Conservation (phyloP, 2,113 vertebrate species). For the Xiphophorus maculatus region DNA sequence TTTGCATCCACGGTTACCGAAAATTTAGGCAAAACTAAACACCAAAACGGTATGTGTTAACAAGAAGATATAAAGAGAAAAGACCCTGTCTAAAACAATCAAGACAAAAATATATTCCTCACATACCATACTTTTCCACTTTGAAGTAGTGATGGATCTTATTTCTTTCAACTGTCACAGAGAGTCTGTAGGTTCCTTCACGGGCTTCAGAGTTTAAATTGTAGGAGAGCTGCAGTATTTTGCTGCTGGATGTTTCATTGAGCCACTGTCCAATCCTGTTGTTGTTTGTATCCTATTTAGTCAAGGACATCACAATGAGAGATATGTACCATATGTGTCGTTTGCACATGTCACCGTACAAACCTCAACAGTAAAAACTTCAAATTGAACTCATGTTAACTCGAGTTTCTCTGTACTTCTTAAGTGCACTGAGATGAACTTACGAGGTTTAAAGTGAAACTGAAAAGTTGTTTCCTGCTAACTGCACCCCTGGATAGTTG, state of each 20-base stretch:
- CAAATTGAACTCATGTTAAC: too few relatives aligned
- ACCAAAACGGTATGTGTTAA: not conserved
- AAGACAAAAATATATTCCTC: not conserved
- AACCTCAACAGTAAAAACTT: too few relatives aligned
- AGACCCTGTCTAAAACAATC: not conserved
- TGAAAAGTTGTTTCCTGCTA: not conserved
- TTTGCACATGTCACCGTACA: too few relatives aligned
- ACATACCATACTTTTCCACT: constrained; percentile 77
- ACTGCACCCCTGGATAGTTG: not conserved
- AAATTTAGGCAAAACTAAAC: constrained; percentile 67
- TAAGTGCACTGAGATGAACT: too few relatives aligned
- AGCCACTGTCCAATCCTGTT: constrained; percentile 78
- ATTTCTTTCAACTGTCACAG: not conserved
- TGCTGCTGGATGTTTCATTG: constrained; percentile 44
- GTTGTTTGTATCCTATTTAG: constrained; percentile 49
- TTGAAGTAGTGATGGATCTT: constrained; percentile 55
- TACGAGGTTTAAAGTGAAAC: too few relatives aligned
- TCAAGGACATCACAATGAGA: not conserved
- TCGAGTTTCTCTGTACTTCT: too few relatives aligned
- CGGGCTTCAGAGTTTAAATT: constrained; percentile 70
- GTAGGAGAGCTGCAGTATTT: constrained; percentile 72
- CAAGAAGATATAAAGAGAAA: not conserved
- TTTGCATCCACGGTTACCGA: constrained; percentile 44
- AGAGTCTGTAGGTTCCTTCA: constrained; percentile 58
- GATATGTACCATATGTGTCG: too few relatives aligned